Conservation (phyloP, 2,888 invertebrate species). For the Barypeithes pellucidus region DNA sequence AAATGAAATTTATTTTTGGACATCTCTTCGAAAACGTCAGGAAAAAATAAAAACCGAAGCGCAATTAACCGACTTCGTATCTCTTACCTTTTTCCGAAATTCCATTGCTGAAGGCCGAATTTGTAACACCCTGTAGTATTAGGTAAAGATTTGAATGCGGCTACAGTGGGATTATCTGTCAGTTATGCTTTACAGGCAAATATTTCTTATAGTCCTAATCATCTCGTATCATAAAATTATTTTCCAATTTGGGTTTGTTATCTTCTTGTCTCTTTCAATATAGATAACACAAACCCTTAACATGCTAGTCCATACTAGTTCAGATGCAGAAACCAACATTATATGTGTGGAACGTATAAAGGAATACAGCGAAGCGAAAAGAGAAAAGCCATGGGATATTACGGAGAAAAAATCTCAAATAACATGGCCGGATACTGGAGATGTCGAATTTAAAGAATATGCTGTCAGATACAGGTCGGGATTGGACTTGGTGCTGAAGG, state of each 20-base stretch:
- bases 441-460: constrained; percentile 84
- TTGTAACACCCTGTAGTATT: too few species aligned
- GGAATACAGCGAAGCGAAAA: constrained; percentile 90
- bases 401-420: constrained; percentile 75
- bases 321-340: constrained; percentile 96
- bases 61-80: too few species aligned
- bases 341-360: constrained; percentile 97
- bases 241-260: neutral
- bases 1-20: too few species aligned
- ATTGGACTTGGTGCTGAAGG: constrained; percentile 87
- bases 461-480: constrained; percentile 90
- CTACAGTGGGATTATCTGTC: constrained; percentile 73
- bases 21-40: too few species aligned
- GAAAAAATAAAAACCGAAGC: too few species aligned
- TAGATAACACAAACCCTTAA: constrained; percentile 71
- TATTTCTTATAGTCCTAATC: neutral
- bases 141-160: too few species aligned
- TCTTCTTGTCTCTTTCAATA: neutral
- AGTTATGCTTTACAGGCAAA: constrained; percentile 68
- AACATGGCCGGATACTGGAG: constrained; percentile 82
- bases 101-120: too few species aligned
- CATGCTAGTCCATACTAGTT: constrained; percentile 95
- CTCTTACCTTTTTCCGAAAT: too few species aligned
- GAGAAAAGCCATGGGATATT: constrained; percentile 87
- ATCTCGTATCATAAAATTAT: neutral